These are phyloP conservation scores for Drosophila paramelanica DNA, from an alignment of 2,888 invertebrate genomes.

Conservation along the genomic window DNA sequence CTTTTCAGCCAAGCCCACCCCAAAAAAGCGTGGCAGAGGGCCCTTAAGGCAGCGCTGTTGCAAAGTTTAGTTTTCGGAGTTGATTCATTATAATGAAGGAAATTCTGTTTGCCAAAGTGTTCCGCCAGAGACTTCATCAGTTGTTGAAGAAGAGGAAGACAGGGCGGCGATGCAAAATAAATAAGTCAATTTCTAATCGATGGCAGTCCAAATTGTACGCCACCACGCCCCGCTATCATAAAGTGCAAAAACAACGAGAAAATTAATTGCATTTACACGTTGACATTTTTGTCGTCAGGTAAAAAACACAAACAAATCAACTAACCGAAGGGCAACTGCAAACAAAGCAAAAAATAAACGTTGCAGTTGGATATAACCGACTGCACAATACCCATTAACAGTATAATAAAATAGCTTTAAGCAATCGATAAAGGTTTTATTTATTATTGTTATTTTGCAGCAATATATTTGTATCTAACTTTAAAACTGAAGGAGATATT, in stretches of 20 bases:
- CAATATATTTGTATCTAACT: neutral
- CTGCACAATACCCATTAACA: too few species aligned
- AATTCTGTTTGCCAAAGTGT: constrained; percentile 60
- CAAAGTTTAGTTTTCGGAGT: constrained; percentile 63
- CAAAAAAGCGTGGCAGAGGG: constrained; percentile 24
- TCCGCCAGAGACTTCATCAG: constrained; percentile 38
- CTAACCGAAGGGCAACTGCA: constrained; percentile 21
- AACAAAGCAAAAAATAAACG: neutral
- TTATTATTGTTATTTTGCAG: too few species aligned
- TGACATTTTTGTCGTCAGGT: constrained; percentile 33
- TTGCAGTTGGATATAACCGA: too few species aligned
- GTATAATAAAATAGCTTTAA: too few species aligned
- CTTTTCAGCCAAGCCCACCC: neutral
- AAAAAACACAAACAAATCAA: constrained; percentile 15
- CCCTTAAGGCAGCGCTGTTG: constrained; percentile 50
- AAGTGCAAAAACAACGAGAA: constrained; percentile 7
- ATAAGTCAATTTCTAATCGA: constrained; percentile 32
- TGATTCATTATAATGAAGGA: constrained; percentile 72
- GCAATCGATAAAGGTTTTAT: too few species aligned
- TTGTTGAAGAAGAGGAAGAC: constrained; percentile 3
- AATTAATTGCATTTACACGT: constrained; percentile 66
- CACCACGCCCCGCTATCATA: constrained; percentile 24
- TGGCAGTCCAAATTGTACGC: constrained; percentile 21
- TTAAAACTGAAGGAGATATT: too few species aligned
- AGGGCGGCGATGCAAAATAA: constrained; percentile 5